Evolutionary conservation across 2,888 invertebrate species (phyloP).

Genomic region (Drosophila subsilvestris): DNA sequence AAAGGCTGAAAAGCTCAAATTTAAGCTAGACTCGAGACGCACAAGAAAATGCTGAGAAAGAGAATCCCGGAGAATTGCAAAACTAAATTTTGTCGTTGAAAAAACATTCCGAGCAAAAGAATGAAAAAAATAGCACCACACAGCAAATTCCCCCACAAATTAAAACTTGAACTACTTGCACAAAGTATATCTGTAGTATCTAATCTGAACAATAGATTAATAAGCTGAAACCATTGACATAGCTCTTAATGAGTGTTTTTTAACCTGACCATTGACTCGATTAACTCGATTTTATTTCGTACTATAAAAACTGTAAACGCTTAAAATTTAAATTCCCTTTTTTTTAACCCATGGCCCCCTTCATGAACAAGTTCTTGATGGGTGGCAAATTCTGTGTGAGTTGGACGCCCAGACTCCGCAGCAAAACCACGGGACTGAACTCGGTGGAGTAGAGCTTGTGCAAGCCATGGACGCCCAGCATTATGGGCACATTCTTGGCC

Average conservation of each 20-base stretch:
- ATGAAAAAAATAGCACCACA: not conserved
- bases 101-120: not conserved
- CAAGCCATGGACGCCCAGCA: constrained; percentile 93
- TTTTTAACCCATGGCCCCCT: constrained; percentile 80
- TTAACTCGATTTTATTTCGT: constrained; percentile 33
- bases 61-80: too few relatives aligned
- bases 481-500: constrained; percentile 93
- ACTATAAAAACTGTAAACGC: constrained; percentile 48
- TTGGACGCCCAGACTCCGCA: constrained; percentile 92
- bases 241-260: constrained; percentile 20
- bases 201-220: not conserved
- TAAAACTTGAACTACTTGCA: constrained; percentile 3
- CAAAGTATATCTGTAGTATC: not conserved
- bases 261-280: constrained; percentile 12
- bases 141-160: not conserved
- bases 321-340: constrained; percentile 38
- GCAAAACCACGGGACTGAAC: constrained; percentile 90
- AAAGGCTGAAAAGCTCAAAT: too few relatives aligned
- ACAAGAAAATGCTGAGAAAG: too few relatives aligned
- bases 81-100: not conserved
- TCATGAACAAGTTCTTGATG: constrained; percentile 86
- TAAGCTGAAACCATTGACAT: constrained; percentile 16
- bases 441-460: constrained; percentile 92
- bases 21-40: too few relatives aligned
- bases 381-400: constrained; percentile 90